Percentiles rank a stretch among this genome's conserved stretches.
These are phyloP conservation scores for Liodrosophila aerea DNA, from an alignment of 2,888 invertebrate genomes.

Conservation along the genomic window DNA sequence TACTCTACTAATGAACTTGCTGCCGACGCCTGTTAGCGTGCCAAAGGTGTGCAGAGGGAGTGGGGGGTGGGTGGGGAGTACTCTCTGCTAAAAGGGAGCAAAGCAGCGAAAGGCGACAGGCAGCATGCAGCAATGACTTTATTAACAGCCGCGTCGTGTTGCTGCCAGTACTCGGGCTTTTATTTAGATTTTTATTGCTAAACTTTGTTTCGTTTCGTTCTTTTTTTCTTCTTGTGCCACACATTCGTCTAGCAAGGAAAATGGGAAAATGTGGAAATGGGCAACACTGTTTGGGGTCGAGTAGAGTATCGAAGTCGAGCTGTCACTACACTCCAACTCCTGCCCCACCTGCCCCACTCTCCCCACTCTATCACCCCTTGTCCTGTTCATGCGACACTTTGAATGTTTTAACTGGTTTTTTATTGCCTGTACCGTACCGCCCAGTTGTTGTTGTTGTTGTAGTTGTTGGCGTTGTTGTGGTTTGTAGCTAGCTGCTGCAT, in stretches of 20 bases:
- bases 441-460: constrained; percentile 15
- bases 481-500: constrained; percentile 57
- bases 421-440: constrained; percentile 43
- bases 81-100: constrained; percentile 5
- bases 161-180: constrained; percentile 42
- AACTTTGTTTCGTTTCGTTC: constrained; percentile 65
- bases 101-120: constrained; percentile 1
- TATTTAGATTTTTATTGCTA: constrained; percentile 75
- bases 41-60: constrained; percentile 22
- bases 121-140: constrained; percentile 72
- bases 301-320: constrained; percentile 37
- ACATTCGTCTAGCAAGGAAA: constrained; percentile 29
- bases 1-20: constrained; percentile 54
- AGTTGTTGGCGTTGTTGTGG: constrained; percentile 32
- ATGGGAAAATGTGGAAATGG: neutral
- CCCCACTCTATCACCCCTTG: constrained; percentile 16
- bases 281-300: no score
- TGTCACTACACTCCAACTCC: constrained; percentile 9
- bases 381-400: constrained; percentile 74
- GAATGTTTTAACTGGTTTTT: constrained; percentile 77
- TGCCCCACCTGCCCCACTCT: neutral
- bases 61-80: neutral
- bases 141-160: constrained; percentile 55
- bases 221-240: constrained; percentile 37
- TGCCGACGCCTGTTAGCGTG: constrained; percentile 46